Base-by-base conservation (phyloP, 2,113 vertebrate species). In the Erinaceus europaeus region DNA sequence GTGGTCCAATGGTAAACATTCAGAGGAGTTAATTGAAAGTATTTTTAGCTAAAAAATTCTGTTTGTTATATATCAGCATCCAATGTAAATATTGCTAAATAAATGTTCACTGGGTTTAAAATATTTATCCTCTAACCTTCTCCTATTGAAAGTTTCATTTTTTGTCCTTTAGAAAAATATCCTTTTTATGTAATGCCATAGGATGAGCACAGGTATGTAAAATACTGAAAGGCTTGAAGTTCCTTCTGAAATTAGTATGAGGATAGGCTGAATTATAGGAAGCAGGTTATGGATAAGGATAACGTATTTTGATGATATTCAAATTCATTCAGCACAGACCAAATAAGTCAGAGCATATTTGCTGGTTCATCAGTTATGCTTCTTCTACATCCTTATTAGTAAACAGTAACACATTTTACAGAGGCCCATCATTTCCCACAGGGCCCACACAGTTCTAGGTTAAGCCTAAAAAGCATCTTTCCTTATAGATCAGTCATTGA, bases 261-360 rank as follows among this genome's bases (percentile, higher is more conserved):
- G 46, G 38, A 64, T 74, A 72, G 74, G 82, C 48, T 0, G 3
- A 76, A 79, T 94, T 80, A 88, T 20, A 88, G 36, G 34, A 67
- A 68, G n/a, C 74, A 92, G 52, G 76, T 88, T 94, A 78, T 67
- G 42, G 42, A 46, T 84, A 93, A 88, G 71, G 93, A 88, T 94
- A 94, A 93, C 82, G 42, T 94, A 75, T 94, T 95, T 95, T 93
- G 84, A 92, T 84, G n/a, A 86, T 95, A 93, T 95, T 94, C 73
- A 93, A 69, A 95, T 88, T 93, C 73, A 90, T 93, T 92, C 62
- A 92, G 81, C 83, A 90, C 87, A 84, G 52, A 91, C 65, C 61
- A 89, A 48, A 27, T 93, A 32, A 93, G 67, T 94, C 34, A 42
- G 77, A 88, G 29, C 89, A 92, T 61, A 61, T 92, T 93, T 94